phyloP scores from a whole-genome alignment of 2,888 invertebrate genomes.

The Yponomeuta sedellus region DNA sequence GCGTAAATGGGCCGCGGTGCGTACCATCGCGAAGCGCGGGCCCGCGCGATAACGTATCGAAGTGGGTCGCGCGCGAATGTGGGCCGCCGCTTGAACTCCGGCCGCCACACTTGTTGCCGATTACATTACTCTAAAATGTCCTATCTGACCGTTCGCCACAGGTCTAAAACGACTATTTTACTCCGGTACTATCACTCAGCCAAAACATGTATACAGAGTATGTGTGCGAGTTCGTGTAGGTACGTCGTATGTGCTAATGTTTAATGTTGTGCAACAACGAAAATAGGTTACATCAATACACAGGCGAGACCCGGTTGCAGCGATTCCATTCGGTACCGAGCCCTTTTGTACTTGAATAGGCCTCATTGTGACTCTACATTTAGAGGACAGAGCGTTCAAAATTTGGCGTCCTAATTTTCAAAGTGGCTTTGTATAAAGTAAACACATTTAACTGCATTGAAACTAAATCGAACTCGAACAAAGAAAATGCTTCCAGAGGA shows the following conservation, averaged over 20 bases:
- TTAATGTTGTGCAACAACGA: conserved; percentile 50
- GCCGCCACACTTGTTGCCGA: conserved; percentile 17
- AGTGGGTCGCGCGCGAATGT: conserved; percentile 50
- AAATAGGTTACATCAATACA: conserved; percentile 56
- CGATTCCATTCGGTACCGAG: conserved; percentile 33
- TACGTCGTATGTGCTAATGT: neutral
- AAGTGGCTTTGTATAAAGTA: neutral
- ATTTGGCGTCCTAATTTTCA: conserved; percentile 1
- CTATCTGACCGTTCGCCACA: neutral
- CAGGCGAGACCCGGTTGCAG: conserved; percentile 41
- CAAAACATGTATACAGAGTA: neutral
- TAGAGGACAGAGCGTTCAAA: neutral
- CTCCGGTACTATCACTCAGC: too few relatives aligned
- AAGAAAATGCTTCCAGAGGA: conserved; percentile 16
- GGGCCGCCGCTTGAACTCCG: conserved; percentile 34
- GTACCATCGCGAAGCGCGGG: conserved; percentile 23
- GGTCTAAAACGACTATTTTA: neutral
- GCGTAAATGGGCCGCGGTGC: conserved; percentile 30
- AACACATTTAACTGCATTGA: neutral
- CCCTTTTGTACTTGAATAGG: conserved; percentile 35
- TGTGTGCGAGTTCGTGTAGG: neutral
- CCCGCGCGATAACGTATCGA: conserved; percentile 48
- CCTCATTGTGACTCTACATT: conserved; percentile 3
- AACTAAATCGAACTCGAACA: conserved; percentile 13
- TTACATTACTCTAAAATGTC: neutral